Evolutionary conservation across 2,113 vertebrate species (phyloP).

Genomic region (Amia ocellicauda): DNA sequence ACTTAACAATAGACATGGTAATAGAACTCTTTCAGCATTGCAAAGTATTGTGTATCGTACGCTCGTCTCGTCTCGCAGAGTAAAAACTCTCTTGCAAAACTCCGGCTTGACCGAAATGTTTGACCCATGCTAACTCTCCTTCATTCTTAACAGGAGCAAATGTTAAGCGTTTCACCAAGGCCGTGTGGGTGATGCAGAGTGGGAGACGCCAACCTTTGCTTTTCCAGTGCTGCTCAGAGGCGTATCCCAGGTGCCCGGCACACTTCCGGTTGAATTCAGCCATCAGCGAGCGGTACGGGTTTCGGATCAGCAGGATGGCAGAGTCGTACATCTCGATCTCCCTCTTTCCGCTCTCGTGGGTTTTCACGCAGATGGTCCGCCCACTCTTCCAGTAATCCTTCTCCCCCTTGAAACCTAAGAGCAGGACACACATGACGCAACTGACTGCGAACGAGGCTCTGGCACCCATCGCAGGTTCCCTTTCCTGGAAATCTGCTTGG

Average conservation of each 20-base stretch:
- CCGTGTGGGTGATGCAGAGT: too few species aligned
- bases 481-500: too few species aligned
- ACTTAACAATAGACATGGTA: too few species aligned
- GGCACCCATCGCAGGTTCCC: too few species aligned
- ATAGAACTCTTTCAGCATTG: too few species aligned
- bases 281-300: slow-evolving; percentile 88
- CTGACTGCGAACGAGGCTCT: not conserved
- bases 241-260: slow-evolving; percentile 91
- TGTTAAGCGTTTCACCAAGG: too few species aligned
- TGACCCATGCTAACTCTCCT: too few species aligned
- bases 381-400: slow-evolving; percentile 97
- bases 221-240: slow-evolving; percentile 87
- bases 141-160: too few species aligned
- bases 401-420: slow-evolving; percentile 92
- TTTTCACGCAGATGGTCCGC: slow-evolving; percentile 93
- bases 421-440: not conserved
- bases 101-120: too few species aligned
- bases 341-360: slow-evolving; percentile 87
- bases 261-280: slow-evolving; percentile 97
- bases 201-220: slow-evolving; percentile 94
- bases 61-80: too few species aligned
- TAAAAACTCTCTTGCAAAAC: too few species aligned
- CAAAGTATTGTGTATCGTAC: too few species aligned
- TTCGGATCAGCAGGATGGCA: slow-evolving; percentile 87
- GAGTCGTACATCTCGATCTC: slow-evolving; percentile 94